Evolutionary conservation across 2,888 invertebrate genomes (phyloP).

Genomic region (Megamerina dolium): DNA sequence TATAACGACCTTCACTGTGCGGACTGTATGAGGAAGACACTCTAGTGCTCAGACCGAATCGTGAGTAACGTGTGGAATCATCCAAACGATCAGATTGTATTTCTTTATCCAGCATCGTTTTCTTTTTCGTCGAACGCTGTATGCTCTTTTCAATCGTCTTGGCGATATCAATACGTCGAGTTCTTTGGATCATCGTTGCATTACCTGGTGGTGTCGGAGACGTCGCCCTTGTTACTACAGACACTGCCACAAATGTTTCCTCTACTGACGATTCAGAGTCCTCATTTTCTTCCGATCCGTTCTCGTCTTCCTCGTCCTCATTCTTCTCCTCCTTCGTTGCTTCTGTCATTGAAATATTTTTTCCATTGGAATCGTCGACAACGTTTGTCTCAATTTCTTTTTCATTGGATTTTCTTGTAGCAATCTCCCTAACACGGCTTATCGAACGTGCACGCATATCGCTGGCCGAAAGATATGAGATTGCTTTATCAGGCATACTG

Average conservation of each 20-base stretch:
- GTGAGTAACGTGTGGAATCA: conserved; percentile 60
- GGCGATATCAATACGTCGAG: conserved; percentile 62
- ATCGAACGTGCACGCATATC: conserved; percentile 45
- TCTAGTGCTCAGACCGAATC: conserved; percentile 57
- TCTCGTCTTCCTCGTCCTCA: conserved; percentile 19
- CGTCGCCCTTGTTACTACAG: conserved; percentile 67
- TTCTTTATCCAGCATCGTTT: conserved; percentile 62
- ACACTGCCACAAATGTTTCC: conserved; percentile 52
- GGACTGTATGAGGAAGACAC: conserved; percentile 48
- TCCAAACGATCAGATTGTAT: conserved; percentile 69
- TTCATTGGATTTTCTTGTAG: conserved; percentile 50
- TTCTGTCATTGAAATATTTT: neutral
- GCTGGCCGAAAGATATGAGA: conserved; percentile 46
- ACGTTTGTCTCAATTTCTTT: conserved; percentile 32
- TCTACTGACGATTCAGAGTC: conserved; percentile 18
- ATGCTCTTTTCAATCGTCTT: conserved; percentile 66
- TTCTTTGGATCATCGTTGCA: conserved; percentile 54
- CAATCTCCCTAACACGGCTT: conserved; percentile 39
- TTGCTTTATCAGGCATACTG: conserved; percentile 33
- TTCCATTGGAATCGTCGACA: neutral
- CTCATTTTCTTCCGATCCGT: conserved; percentile 17
- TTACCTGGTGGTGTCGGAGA: conserved; percentile 65
- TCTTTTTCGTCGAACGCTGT: conserved; percentile 55
- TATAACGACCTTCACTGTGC: conserved; percentile 47
- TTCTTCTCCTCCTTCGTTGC: conserved; percentile 24